These are phyloP conservation scores for Hemiscyllium ocellatum DNA, from an alignment of 2,113 vertebrate genomes.

Conservation along the genomic window DNA sequence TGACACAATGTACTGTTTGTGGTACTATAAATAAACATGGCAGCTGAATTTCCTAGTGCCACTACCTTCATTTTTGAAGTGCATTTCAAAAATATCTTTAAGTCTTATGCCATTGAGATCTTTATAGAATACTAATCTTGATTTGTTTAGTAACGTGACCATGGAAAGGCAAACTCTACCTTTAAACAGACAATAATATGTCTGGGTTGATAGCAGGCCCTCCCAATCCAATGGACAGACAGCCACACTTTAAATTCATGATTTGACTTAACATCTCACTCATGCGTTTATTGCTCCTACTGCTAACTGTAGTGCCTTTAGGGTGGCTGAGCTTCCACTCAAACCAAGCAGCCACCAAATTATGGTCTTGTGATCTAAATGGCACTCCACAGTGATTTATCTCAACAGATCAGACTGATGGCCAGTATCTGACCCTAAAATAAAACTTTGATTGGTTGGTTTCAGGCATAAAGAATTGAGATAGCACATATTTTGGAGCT, in stretches of 20 bases:
- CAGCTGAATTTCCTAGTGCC: neutral
- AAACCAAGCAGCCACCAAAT: neutral
- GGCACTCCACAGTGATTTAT: neutral
- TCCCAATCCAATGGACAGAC: neutral
- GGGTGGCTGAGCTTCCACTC: too few species aligned
- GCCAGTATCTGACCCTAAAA: neutral
- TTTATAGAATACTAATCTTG: neutral
- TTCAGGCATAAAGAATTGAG: neutral
- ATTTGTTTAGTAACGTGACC: neutral
- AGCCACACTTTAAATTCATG: neutral
- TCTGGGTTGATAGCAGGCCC: neutral
- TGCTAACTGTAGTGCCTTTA: neutral
- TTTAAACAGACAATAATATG: neutral
- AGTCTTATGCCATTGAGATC: neutral
- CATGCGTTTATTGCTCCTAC: neutral
- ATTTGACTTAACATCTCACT: neutral
- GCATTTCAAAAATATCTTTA: neutral
- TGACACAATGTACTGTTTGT: constrained; percentile 19
- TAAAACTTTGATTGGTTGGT: neutral
- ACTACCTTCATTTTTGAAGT: constrained; percentile 8
- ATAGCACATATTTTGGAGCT: neutral
- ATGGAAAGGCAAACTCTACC: neutral
- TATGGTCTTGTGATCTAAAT: neutral
- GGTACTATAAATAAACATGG: constrained; percentile 21
- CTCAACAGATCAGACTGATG: neutral